Percentiles rank a stretch among this genome's conserved stretches.
Evolutionary conservation across 2,888 invertebrate species (phyloP).

Genomic region (Spisula solida): DNA sequence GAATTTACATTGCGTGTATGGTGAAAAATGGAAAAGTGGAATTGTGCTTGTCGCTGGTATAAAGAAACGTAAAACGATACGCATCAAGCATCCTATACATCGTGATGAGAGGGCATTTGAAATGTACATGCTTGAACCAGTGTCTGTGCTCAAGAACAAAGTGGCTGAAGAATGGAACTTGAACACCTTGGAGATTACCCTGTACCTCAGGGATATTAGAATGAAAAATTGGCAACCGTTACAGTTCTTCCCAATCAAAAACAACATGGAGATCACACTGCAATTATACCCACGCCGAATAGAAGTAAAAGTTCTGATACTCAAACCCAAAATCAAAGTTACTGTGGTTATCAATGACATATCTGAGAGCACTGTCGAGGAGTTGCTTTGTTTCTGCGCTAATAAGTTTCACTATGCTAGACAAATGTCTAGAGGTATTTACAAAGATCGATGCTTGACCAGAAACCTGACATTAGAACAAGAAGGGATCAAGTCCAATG

Average conservation of each 20-base stretch:
- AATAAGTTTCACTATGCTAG: constrained; percentile 42
- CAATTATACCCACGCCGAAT: constrained; percentile 48
- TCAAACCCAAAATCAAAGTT: constrained; percentile 30
- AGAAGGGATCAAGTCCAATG: constrained; percentile 29
- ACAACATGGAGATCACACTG: constrained; percentile 54
- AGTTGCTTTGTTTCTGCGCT: constrained; percentile 60
- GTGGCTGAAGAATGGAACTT: constrained; percentile 48
- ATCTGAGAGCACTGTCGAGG: constrained; percentile 49
- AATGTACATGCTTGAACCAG: constrained; percentile 61
- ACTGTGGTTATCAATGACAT: constrained; percentile 47
- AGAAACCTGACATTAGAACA: constrained; percentile 32
- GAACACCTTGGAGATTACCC: constrained; percentile 44
- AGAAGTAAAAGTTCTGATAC: constrained; percentile 36
- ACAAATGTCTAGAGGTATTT: constrained; percentile 43
- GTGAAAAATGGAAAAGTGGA: constrained; percentile 42
- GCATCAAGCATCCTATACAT: constrained; percentile 44
- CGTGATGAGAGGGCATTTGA: constrained; percentile 43
- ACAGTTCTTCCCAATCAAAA: constrained; percentile 61
- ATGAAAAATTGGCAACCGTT: constrained; percentile 47
- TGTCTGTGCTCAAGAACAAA: constrained; percentile 45
- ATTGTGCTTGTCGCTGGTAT: constrained; percentile 52
- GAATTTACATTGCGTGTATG: constrained; percentile 27
- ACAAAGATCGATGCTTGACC: constrained; percentile 40
- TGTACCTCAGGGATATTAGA: constrained; percentile 36
- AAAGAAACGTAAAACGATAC: constrained; percentile 60